These are phyloP conservation scores for Pachypanchax playfairii DNA, from an alignment of 2,113 vertebrate species.

Conservation along the genomic window DNA sequence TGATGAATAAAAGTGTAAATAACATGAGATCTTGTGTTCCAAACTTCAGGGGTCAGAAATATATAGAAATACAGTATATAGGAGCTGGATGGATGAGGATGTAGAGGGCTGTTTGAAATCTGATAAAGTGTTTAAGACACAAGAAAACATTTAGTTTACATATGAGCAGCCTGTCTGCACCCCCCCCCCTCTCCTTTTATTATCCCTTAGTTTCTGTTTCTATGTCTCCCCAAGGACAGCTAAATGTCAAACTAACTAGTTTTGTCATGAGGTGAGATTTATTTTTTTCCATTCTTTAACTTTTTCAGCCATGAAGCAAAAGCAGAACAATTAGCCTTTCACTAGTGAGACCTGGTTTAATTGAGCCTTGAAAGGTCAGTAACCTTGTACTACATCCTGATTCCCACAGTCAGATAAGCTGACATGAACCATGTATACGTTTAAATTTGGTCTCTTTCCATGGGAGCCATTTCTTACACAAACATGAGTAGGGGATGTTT, in stretches of 20 bases:
- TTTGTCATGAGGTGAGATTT: conserved; percentile 37
- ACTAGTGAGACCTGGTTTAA: conserved; percentile 29
- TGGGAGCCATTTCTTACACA: conserved; percentile 60
- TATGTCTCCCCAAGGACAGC: conserved; percentile 29
- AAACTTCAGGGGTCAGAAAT: background rate
- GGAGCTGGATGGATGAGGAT: conserved; percentile 21
- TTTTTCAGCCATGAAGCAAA: conserved; percentile 32
- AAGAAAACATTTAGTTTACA: conserved; percentile 44
- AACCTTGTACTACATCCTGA: conserved; percentile 40
- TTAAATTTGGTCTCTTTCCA: conserved; percentile 53
- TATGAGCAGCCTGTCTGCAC: conserved; percentile 28
- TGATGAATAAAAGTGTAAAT: no score
- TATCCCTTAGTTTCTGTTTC: conserved; percentile 10
- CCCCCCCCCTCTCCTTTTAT: conserved; percentile 13
- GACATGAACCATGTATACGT: conserved; percentile 38
- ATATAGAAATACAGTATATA: no score
- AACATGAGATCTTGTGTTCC: background rate
- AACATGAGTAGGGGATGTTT: conserved; percentile 54
- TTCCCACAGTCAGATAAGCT: conserved; percentile 39
- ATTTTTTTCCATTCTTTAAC: conserved; percentile 18
- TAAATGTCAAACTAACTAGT: conserved; percentile 45
- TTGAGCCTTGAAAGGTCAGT: conserved; percentile 38
- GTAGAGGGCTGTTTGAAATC: conserved; percentile 23
- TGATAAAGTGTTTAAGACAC: conserved; percentile 26
- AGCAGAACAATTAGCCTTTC: conserved; percentile 40